Evolutionary conservation across 2,113 vertebrate species (phyloP), one percentile per base, ranked within the genome.

Genomic region (Tylochromis polylepis): DNA sequence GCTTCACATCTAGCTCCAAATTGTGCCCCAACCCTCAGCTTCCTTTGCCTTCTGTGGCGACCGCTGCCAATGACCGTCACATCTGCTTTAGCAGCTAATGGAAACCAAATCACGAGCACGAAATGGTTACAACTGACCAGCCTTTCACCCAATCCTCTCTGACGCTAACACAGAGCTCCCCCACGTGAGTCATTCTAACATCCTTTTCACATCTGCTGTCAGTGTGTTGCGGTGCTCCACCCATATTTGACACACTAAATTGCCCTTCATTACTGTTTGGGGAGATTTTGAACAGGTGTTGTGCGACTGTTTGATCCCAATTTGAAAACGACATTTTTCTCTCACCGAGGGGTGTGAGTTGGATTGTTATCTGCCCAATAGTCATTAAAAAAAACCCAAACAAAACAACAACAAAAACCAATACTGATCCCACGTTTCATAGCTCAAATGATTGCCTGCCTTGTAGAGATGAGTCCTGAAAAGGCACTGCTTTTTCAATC

Each of bases 261-360:
- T 55, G 84, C 57, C 27, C 82, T 91, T 89, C 85, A 87, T 86
- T 87, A 67, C 57, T 82, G 88, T 85, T 90, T 3, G 16, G 89
- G 89, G 91, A 89, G 58, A 81, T 38, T 89, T 60, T 57, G 85
- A 92, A 88, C 89, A 92, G 92, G 91, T 91, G 90, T 72, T 84
- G 82, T 15, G 56, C 22, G 4, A n/a, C 46, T 43, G 24, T 51
- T 29, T 14, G 6, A 24, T 83, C 81, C 87, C 56, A 83, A 59
- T 77, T 31, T 77, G 27, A 77, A 77, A 77, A 31, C 2, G 1
- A 53, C 4, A n/a, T 51, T 77, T 77, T 77, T 77, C 72, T 77
- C 46, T 53, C 46, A 77, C 27, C 8, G 18, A 53, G 11, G 46
- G 72, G 46, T 34, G 46, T n/a, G 27, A 77, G 46, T 53, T 34